Evolutionary conservation across 1,140 invertebrate species (phyloP), one percentile per base, ranked within the genome.

Genomic region (Drosophila nigromelanica): DNA sequence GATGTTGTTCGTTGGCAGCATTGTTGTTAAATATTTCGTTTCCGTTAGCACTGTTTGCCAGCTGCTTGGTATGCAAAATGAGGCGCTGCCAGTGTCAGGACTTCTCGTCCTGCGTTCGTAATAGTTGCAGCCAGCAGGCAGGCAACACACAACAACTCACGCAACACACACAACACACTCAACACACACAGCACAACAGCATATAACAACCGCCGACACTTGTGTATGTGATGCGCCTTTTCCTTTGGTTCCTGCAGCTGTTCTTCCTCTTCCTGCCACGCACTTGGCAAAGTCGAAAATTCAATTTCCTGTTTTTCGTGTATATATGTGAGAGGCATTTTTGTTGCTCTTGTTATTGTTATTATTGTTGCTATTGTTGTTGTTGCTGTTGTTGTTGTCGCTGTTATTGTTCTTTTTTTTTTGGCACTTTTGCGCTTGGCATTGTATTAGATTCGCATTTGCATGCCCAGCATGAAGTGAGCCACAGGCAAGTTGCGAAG

Each of bases 11-110:
- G 62, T 37, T 58, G 58, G 59, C 50, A 80, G 83, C 83, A 74
- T 89, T 89, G 85, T 89, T 89, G 85, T 89, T 89, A 89, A 89
- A 89, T 89, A 89, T 89, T 89, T 89, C 85, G 85, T 89, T 89
- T 89, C 83, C 83, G 83, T 78, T 82, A 70, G 82, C 82, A 69
- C 30, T 87, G 80, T 79, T 85, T 80, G 81, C 62, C 64, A 59
- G 67, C 60, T 89, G 85, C 73, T 89, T 89, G 86, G 83, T 89
- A 89, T 89, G 85, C 83, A 89, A 89, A 89, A 89, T 81, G 83
- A 83, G 83, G 76, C 82, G 48, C 75, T 89, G 83, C 63, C 82
- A 87, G 78, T 87, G 82, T 82, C 82, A 87, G 82, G 75, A 78
- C 56, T 83, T 79, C 67, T 82, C 70, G 67, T 67, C 67, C 80